These are phyloP conservation scores for Panthera uncia DNA, from an alignment of 2,113 vertebrate genomes.

Conservation along the genomic window DNA sequence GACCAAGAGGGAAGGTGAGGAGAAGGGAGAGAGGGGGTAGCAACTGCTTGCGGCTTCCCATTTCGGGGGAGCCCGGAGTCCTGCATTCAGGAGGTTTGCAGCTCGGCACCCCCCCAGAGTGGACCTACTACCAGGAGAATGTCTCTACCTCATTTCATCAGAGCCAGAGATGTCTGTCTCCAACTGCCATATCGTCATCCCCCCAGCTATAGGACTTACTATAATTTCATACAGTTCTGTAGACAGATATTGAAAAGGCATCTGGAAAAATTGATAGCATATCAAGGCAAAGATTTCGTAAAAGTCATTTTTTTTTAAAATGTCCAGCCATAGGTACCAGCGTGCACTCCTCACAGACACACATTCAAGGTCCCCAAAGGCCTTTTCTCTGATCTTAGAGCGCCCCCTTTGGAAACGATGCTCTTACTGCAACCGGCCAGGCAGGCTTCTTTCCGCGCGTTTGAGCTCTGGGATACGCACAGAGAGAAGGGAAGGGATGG, in stretches of 20 bases:
- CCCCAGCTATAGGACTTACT: conserved; percentile 69
- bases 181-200: neutral
- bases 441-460: accelerated
- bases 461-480: neutral
- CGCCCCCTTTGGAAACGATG: conserved; percentile 70
- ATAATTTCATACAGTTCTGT: conserved; percentile 78
- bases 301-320: conserved; percentile 79
- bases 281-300: conserved; percentile 81
- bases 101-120: neutral
- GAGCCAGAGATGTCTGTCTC: conserved; percentile 47
- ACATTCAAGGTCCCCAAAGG: neutral
- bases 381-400: conserved; percentile 78
- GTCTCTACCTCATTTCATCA: neutral
- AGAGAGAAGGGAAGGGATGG: neutral
- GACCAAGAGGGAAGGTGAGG: neutral
- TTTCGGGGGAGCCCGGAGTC: neutral
- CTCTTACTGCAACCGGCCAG: conserved; percentile 3
- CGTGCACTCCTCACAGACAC: neutral
- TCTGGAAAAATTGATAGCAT: conserved; percentile 81
- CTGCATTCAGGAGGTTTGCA: neutral
- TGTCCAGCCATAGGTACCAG: conserved; percentile 63
- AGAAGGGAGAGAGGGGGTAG: accelerated
- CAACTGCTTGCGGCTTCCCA: neutral
- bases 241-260: conserved; percentile 81
- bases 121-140: neutral